Evolutionary conservation across 2,888 invertebrate species (phyloP), one percentile per base, ranked within the genome.

Genomic region (Agelastica alni): DNA sequence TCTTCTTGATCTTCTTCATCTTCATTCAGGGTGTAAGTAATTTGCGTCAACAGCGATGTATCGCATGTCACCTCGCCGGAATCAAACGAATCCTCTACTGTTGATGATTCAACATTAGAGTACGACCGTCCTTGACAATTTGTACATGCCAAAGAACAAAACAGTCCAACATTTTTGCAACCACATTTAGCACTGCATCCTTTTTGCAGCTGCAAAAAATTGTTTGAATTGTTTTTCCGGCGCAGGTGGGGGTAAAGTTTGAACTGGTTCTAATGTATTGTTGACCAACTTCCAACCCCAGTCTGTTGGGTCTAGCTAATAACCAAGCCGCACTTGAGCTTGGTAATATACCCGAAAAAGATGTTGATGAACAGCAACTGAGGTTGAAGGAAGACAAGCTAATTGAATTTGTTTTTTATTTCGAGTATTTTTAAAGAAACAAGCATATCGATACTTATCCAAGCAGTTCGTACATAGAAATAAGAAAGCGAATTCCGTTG

Each of bases 381-480:
- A n/a, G n/a, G n/a, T n/a, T n/a, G n/a, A n/a, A n/a, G n/a, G n/a
- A 9, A 26, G 6, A 9, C 9, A 7, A 26, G 28, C 28, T 26
- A 26, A 26, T 26, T 26, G 28, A 6, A 26, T 9, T 26, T 9
- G 28, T 41, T 10, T 58, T 49, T 60, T 46, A 53, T 5, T 52
- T 53, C 47, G n/a, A n/a, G n/a, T n/a, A n/a, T n/a, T n/a, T n/a
- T n/a, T n/a, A n/a, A n/a, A n/a, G n/a, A n/a, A n/a, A n/a, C n/a
- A n/a, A n/a, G n/a, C n/a, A n/a, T n/a, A n/a, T n/a, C n/a, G n/a
- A n/a, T n/a, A n/a, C n/a, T n/a, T n/a, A n/a, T n/a, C n/a, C n/a
- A n/a, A n/a, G n/a, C n/a, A n/a, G n/a, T 57, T 32, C 52, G 16
- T 59, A 49, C 17, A 53, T 54, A 52, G 43, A 26, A 55, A 52